Evolutionary conservation across 1,140 invertebrate species (phyloP), one percentile per base, ranked within the genome.

Genomic region (Lasioglossum albipes): DNA sequence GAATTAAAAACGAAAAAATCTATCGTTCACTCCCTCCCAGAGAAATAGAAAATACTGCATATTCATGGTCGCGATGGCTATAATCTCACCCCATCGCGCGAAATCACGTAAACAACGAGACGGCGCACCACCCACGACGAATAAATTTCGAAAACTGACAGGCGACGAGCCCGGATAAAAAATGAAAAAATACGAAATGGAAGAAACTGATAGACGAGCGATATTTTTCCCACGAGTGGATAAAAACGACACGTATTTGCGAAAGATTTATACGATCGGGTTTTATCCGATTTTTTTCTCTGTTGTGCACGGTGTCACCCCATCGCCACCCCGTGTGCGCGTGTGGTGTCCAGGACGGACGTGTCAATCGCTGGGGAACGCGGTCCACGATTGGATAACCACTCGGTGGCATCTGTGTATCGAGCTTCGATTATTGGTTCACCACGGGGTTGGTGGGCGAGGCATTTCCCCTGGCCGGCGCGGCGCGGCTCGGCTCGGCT

Each of bases 351-450:
- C 18, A 31, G 59, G 68, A 41, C 59, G 68, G 45, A 42, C 71
- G 62, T 83, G 84, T 85, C 84, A 85, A 86, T 86, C 85, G 84
- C 80, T 62, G 45, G 76, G 73, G 69, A 65, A 75, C 79, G 64
- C 54, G 73, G 45, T 72, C 52, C 76, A 83, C 69, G 76, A 86
- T 86, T 86, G 81, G 85, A 83, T 83, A 86, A 85, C 84, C 65
- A 72, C 52, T 52, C 57, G 61, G 77, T 79, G 70, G 80, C 61
- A 57, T 85, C 66, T 65, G 74, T 85, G 54, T 79, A 85, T 85
- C 80, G 79, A 73, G 75, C 76, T 81, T 83, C 87, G 84, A 88
- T 88, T 88, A 88, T 88, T 88, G 87, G 87, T 81, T 82, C 82
- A 82, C 83, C 65, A 82, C 65, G 77, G 84, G 86, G 82, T 88